Base-by-base conservation (phyloP, 1,140 invertebrate genomes). In the Pseudoatta argentina region DNA sequence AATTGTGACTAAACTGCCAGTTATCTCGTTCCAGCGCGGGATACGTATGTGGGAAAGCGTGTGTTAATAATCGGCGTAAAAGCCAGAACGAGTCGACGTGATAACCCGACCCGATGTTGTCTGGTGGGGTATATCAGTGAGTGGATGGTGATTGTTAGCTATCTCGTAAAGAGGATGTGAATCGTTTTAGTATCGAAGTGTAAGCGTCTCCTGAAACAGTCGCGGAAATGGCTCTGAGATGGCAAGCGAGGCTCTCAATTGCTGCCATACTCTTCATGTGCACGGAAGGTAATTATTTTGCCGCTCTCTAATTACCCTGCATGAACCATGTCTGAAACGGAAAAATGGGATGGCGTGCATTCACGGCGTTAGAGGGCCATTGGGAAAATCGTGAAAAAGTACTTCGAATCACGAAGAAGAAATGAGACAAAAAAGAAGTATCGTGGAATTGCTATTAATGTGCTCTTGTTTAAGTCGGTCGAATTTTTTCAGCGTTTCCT, bases 191-290 rank as follows among this genome's bases (percentile, higher is more conserved):
- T 91, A 85, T 85, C 71, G 34, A 90, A 91, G 91, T 91, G 91
- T 39, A 73, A 86, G 72, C 87, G 71, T 63, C 55, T 61, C 79
- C 61, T 85, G 59, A 91, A 69, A 90, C 78, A n/a, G 61, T 73
- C 78, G 82, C 88, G 93, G 95, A 95, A 92, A 95, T 95, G 95
- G 94, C 94, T 95, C 86, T 95, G 89, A 93, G 94, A 94, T 95
- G 95, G 95, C 95, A 95, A 90, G 92, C 94, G 87, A 94, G 94
- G 82, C 92, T 95, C 72, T 95, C 93, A 77, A 94, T 95, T 91
- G 94, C 93, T 93, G 94, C 95, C 91, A 94, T 95, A 92, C 93
- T 95, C 89, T 94, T 95, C 90, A 95, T 95, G 91, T 95, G 94
- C 87, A 94, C 94, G 63, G 93, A 95, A 95, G 94, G 95, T 95